phyloP scores from a whole-genome alignment of 92 coral and sea anemone genomes.

The Porites lobata region DNA sequence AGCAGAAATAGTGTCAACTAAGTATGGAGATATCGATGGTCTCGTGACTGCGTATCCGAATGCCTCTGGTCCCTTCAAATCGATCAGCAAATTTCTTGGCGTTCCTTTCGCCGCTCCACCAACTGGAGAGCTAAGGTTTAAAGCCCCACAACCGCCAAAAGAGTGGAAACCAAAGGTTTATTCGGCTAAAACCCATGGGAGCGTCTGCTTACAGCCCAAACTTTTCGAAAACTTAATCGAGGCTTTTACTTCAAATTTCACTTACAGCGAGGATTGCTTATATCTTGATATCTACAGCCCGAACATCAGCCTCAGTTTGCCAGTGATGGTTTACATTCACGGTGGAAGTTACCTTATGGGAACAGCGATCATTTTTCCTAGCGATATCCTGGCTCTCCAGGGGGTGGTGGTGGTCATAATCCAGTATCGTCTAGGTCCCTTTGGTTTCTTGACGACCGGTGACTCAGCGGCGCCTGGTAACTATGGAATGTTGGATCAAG shows the following conservation, averaged over 20 bases:
- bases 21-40: slow-evolving; percentile 15
- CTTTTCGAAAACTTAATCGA: neutral
- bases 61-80: slow-evolving; percentile 13
- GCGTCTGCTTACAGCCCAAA: slow-evolving; percentile 51
- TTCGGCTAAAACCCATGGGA: slow-evolving; percentile 50
- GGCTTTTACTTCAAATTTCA: neutral
- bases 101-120: slow-evolving; percentile 47
- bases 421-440: slow-evolving; percentile 72
- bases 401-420: slow-evolving; percentile 67
- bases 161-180: slow-evolving; percentile 53
- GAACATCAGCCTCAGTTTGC: slow-evolving; percentile 28
- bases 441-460: slow-evolving; percentile 71
- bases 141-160: slow-evolving; percentile 53
- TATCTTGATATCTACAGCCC: slow-evolving; percentile 61
- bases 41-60: neutral
- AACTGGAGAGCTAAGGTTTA: slow-evolving; percentile 51
- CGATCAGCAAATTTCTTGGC: slow-evolving; percentile 57
- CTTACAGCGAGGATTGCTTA: slow-evolving; percentile 53
- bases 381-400: slow-evolving; percentile 57
- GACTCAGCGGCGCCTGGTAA: slow-evolving; percentile 65
- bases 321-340: slow-evolving; percentile 67
- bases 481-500: slow-evolving; percentile 90
- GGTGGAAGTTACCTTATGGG: slow-evolving; percentile 59
- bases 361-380: neutral
- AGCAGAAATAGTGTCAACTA: neutral